These are phyloP conservation scores for Anoncus sp. DNA, from an alignment of 2,888 invertebrate species.

Conservation along the genomic window DNA sequence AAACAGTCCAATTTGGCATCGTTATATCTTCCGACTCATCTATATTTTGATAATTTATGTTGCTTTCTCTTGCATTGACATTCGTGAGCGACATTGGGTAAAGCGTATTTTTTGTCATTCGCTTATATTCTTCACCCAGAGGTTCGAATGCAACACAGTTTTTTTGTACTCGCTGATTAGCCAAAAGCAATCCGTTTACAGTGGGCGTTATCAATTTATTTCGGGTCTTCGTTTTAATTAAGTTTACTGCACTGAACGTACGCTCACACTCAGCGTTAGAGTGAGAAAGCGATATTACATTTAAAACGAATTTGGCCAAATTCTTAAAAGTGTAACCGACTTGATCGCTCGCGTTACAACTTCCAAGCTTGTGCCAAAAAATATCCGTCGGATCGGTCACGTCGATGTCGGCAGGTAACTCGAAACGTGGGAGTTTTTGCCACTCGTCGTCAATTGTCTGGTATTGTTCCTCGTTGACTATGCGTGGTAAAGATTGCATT, in stretches of 20 bases:
- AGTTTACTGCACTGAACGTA: constrained; percentile 48
- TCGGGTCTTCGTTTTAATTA: constrained; percentile 31
- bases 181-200: constrained; percentile 17
- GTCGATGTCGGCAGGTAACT: constrained; percentile 37
- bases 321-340: constrained; percentile 26
- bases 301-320: constrained; percentile 40
- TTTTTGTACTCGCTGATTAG: constrained; percentile 21
- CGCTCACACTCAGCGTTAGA: constrained; percentile 58
- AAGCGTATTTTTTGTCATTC: constrained; percentile 18
- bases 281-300: constrained; percentile 52
- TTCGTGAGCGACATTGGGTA: constrained; percentile 6
- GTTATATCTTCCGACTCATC: neutral
- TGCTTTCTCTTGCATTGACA: neutral
- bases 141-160: constrained; percentile 32
- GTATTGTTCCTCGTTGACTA: constrained; percentile 3
- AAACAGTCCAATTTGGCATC: neutral
- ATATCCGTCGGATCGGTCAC: constrained; percentile 19
- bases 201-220: constrained; percentile 42
- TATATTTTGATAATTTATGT: neutral
- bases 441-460: constrained; percentile 51
- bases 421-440: constrained; percentile 42
- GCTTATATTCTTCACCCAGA: constrained; percentile 8
- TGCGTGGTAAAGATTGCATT: constrained; percentile 30
- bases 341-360: constrained; percentile 22
- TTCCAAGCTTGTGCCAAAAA: constrained; percentile 41